Percentiles rank a stretch among this genome's conserved stretches.
These are phyloP conservation scores for Andrena chrysosceles DNA, from an alignment of 2,888 invertebrate species.

Conservation along the genomic window DNA sequence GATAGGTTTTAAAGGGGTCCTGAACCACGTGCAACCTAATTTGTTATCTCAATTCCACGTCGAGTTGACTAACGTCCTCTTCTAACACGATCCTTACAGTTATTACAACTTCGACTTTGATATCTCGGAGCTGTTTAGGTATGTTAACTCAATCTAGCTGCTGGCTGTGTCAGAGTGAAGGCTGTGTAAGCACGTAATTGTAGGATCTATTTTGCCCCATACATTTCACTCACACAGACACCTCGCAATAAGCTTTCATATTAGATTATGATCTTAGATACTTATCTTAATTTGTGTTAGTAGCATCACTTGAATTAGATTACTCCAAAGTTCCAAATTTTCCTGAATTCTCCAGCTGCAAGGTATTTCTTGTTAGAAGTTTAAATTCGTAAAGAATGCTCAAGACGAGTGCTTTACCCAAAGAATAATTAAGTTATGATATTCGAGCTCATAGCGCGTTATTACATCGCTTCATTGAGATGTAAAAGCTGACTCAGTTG, in stretches of 20 bases:
- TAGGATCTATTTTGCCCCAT: no score
- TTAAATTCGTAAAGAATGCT: background rate
- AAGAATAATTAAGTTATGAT: background rate
- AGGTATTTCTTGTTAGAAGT: background rate
- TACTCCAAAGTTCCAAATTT: background rate
- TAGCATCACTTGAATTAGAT: no score
- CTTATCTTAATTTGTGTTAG: no score
- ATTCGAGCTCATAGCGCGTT: background rate
- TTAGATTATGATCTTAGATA: background rate
- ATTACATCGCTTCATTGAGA: background rate
- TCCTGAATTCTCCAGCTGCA: background rate
- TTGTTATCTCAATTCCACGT: slow-evolving; percentile 34
- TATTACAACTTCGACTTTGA: background rate
- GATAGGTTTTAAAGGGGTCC: slow-evolving; percentile 1
- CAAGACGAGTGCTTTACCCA: background rate
- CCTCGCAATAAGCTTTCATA: background rate
- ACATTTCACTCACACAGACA: no score
- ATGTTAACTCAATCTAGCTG: no score
- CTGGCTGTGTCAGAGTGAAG: no score
- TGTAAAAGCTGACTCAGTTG: slow-evolving; percentile 12
- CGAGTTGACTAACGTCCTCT: slow-evolving; percentile 15
- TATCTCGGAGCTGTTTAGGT: no score
- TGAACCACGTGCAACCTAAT: slow-evolving; percentile 8
- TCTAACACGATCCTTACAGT: background rate
- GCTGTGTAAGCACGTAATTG: no score